Percentiles rank a stretch among this genome's conserved stretches.
These are phyloP conservation scores for Drosophila carrolli DNA, from an alignment of 1,140 invertebrate genomes.

Conservation along the genomic window DNA sequence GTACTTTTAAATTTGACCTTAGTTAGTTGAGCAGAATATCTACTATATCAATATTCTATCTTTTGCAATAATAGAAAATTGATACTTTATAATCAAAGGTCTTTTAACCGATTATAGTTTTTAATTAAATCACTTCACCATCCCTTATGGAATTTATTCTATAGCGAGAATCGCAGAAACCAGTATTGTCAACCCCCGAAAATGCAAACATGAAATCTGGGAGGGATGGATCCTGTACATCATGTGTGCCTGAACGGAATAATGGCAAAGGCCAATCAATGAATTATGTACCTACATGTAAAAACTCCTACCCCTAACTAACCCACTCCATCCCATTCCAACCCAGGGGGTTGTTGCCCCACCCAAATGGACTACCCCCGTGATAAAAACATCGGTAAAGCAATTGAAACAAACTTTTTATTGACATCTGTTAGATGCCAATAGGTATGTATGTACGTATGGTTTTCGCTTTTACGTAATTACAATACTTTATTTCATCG, in stretches of 20 bases:
- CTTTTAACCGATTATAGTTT: slow-evolving; percentile 3
- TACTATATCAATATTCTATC: too few species aligned
- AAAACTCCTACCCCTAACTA: slow-evolving; percentile 45
- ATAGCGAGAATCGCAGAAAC: slow-evolving; percentile 21
- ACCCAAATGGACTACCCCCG: slow-evolving; percentile 1
- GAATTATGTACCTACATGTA: slow-evolving; percentile 57
- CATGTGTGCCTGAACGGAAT: slow-evolving; percentile 17
- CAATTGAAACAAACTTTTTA: slow-evolving; percentile 66
- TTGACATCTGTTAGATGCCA: slow-evolving; percentile 63
- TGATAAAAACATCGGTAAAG: slow-evolving; percentile 18
- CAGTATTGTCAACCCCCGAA: slow-evolving; percentile 31
- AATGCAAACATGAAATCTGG: slow-evolving; percentile 1
- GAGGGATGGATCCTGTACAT: slow-evolving; percentile 18
- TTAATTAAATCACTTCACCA: slow-evolving; percentile 7
- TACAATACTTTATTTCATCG: slow-evolving; percentile 74
- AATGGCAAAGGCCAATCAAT: slow-evolving; percentile 64
- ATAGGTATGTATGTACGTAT: slow-evolving; percentile 38
- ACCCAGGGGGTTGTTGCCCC: slow-evolving; percentile 21
- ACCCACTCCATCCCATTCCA: background rate
- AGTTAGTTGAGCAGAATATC: too few species aligned
- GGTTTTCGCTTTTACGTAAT: slow-evolving; percentile 60
- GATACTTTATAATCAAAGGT: background rate
- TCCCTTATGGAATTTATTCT: slow-evolving; percentile 6
- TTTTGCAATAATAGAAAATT: too few species aligned
- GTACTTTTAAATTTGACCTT: background rate